These are phyloP conservation scores for Pelodiscus sinensis DNA, from an alignment of 2,113 vertebrate genomes.

Conservation along the genomic window DNA sequence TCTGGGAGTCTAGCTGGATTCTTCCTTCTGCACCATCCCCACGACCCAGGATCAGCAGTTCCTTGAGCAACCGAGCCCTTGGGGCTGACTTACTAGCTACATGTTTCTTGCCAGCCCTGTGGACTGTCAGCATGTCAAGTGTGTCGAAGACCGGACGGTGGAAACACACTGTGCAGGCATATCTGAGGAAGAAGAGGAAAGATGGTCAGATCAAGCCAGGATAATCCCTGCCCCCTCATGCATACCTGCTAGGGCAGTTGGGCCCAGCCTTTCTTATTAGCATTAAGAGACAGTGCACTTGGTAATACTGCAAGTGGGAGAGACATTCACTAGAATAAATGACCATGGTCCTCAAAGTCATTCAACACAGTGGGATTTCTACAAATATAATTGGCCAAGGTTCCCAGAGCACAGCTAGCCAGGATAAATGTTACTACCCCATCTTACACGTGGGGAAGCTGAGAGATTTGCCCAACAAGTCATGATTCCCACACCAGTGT, in stretches of 20 bases:
- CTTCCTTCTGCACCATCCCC: too few species aligned
- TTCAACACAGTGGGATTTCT: too few species aligned
- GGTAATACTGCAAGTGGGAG: neutral
- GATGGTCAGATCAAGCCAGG: neutral
- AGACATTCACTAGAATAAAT: neutral
- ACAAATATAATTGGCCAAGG: too few species aligned
- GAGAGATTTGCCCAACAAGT: too few species aligned
- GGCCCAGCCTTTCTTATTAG: neutral
- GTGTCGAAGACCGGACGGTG: conserved; percentile 92
- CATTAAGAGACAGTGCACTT: neutral
- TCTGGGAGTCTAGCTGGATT: neutral
- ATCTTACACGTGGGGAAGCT: too few species aligned
- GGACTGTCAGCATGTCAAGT: conserved; percentile 86
- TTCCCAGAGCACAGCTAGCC: too few species aligned
- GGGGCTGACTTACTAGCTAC: conserved; percentile 78
- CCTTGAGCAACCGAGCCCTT: rapidly evolving
- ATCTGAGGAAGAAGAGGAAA: conserved; percentile 69
- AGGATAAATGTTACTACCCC: too few species aligned
- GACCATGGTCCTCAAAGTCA: neutral
- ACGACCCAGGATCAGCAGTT: rapidly evolving
- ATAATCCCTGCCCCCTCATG: neutral
- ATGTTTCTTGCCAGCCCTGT: conserved; percentile 89
- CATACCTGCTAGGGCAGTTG: neutral
- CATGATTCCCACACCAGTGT: neutral
- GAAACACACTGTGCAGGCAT: conserved; percentile 90